These are phyloP conservation scores for Siniperca scherzeri DNA, from an alignment of 2,797 vertebrate genomes.

Conservation along the genomic window DNA sequence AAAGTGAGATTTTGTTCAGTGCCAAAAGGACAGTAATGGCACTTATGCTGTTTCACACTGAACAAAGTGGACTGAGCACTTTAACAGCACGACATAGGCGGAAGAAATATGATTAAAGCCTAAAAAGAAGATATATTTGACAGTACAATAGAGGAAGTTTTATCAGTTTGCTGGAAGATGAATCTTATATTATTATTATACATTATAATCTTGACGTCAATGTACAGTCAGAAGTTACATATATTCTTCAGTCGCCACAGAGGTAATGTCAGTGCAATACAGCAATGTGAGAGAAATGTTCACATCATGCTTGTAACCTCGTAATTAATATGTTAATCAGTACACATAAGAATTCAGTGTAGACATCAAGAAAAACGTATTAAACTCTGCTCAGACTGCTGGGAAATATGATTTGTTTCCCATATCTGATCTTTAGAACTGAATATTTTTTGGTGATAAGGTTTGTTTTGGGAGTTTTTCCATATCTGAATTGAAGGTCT, in stretches of 20 bases:
- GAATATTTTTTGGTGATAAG: slow-evolving; percentile 41
- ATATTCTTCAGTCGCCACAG: neutral
- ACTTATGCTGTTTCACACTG: neutral
- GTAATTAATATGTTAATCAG: slow-evolving; percentile 1
- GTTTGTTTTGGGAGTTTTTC: slow-evolving; percentile 25
- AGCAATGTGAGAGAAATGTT: neutral
- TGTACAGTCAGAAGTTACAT: neutral
- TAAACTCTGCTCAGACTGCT: slow-evolving; percentile 5
- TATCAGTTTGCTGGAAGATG: neutral
- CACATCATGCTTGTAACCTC: neutral
- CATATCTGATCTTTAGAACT: slow-evolving; percentile 23
- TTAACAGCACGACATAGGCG: neutral
- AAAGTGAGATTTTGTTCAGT: neutral
- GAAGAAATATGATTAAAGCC: neutral
- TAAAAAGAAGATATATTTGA: slow-evolving; percentile 10
- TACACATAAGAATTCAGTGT: neutral
- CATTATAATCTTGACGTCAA: neutral
- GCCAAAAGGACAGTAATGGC: neutral
- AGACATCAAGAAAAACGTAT: neutral
- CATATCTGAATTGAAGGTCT: slow-evolving; percentile 29
- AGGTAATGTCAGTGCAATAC: neutral
- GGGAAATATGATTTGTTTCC: slow-evolving; percentile 24
- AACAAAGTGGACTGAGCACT: neutral
- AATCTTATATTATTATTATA: slow-evolving; percentile 21
- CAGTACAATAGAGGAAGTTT: neutral